phyloP scores from a whole-genome alignment of 2,888 invertebrate genomes.

The Caenorhabditis plicata region DNA sequence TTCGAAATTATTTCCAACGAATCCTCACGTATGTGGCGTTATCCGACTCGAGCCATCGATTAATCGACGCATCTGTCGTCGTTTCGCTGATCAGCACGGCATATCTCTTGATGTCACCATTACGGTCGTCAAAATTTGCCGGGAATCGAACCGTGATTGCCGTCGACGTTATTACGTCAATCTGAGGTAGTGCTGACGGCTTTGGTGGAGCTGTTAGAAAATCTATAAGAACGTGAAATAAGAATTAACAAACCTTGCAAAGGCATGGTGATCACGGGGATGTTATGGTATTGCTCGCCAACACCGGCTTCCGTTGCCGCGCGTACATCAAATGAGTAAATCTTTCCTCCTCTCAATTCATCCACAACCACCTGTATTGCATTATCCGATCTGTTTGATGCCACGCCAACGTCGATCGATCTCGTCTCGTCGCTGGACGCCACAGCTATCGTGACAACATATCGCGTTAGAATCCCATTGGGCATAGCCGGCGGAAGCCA shows the following conservation, averaged over 20 bases:
- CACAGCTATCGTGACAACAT: slow-evolving; percentile 42
- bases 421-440: slow-evolving; percentile 34
- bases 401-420: slow-evolving; percentile 49
- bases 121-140: slow-evolving; percentile 36
- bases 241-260: slow-evolving; percentile 35
- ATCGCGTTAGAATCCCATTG: slow-evolving; percentile 60
- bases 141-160: slow-evolving; percentile 35
- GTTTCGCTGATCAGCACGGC: slow-evolving; percentile 62
- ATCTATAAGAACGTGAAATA: neutral
- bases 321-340: slow-evolving; percentile 38
- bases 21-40: slow-evolving; percentile 44
- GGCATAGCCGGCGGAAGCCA: slow-evolving; percentile 59
- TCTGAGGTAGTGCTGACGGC: slow-evolving; percentile 40
- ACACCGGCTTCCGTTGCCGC: slow-evolving; percentile 62
- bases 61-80: slow-evolving; percentile 38
- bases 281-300: slow-evolving; percentile 43
- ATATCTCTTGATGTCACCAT: slow-evolving; percentile 48
- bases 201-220: slow-evolving; percentile 54
- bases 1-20: slow-evolving; percentile 15
- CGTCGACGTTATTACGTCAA: too few species aligned
- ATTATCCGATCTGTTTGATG: slow-evolving; percentile 32
- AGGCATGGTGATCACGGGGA: slow-evolving; percentile 50
- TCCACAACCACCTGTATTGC: slow-evolving; percentile 54
- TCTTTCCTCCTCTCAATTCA: slow-evolving; percentile 54
- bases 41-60: slow-evolving; percentile 37